A percentile compares a stretch with the other conserved stretches of the same genome.
These are phyloP conservation scores for Monochamus alternatus DNA, from an alignment of 2,888 invertebrate genomes.

Conservation along the genomic window DNA sequence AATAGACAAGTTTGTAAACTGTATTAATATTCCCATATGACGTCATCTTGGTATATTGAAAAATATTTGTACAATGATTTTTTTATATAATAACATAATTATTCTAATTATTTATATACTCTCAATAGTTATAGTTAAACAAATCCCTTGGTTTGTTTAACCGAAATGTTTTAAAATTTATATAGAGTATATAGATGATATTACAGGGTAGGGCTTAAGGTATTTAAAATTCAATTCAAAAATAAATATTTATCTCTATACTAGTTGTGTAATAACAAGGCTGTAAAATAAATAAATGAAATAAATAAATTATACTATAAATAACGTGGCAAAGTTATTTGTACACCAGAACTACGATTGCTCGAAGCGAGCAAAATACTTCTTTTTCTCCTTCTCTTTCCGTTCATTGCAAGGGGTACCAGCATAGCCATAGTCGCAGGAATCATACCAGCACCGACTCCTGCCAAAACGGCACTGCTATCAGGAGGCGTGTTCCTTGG, in stretches of 20 bases:
- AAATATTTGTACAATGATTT: background rate
- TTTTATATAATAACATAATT: background rate
- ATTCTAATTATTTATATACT: constrained; percentile 51
- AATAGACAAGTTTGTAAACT: too few species aligned
- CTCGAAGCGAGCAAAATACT: background rate
- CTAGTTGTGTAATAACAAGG: constrained; percentile 38
- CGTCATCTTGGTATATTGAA: too few species aligned
- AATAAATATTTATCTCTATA: constrained; percentile 33
- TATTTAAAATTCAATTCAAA: constrained; percentile 39
- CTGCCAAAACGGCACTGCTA: constrained; percentile 79
- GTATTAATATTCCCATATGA: too few species aligned
- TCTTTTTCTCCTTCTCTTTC: constrained; percentile 65
- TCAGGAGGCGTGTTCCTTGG: constrained; percentile 67
- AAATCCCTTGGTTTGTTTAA: background rate
- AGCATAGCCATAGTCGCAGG: constrained; percentile 88
- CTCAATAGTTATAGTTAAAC: constrained; percentile 30
- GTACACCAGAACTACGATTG: constrained; percentile 23
- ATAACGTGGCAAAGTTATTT: constrained; percentile 44
- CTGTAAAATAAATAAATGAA: constrained; percentile 47
- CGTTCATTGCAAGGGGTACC: constrained; percentile 83
- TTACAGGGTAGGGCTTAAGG: constrained; percentile 38
- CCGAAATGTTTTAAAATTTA: background rate
- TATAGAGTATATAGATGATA: constrained; percentile 37
- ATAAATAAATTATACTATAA: constrained; percentile 43
- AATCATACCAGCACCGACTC: constrained; percentile 85